phyloP scores from a whole-genome alignment of 2,888 invertebrate genomes.

The Orthosia incerta region DNA sequence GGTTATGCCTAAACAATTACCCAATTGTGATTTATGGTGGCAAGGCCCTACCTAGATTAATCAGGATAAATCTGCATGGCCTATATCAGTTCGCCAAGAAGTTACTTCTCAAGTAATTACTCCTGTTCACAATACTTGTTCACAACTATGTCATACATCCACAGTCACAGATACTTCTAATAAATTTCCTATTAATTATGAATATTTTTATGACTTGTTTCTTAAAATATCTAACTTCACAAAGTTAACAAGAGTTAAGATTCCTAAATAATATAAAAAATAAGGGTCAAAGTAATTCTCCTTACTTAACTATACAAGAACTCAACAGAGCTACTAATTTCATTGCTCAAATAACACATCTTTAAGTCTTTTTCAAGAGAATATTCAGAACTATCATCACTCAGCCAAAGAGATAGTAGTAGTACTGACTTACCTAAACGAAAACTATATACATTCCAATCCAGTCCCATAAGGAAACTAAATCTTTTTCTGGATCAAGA shows the following conservation, averaged over 20 bases:
- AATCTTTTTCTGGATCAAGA: conserved; percentile 20
- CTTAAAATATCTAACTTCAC: too few relatives aligned
- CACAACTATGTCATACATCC: conserved; percentile 2
- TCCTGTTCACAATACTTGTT: not conserved
- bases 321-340: not conserved
- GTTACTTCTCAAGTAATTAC: too few relatives aligned
- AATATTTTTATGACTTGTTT: not conserved
- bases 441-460: not conserved
- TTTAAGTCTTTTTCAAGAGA: not conserved
- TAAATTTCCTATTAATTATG: not conserved
- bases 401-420: not conserved
- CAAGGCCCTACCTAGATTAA: too few relatives aligned
- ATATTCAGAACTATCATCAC: not conserved
- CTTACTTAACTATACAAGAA: not conserved
- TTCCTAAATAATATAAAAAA: too few relatives aligned
- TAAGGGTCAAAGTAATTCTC: too few relatives aligned
- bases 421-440: not conserved
- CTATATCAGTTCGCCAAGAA: too few relatives aligned
- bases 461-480: conserved; percentile 14
- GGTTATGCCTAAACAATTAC: too few relatives aligned
- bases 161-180: not conserved
- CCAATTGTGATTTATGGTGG: too few relatives aligned
- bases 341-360: not conserved
- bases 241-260: too few relatives aligned
- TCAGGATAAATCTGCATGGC: too few relatives aligned